phyloP scores from a whole-genome alignment of 2,888 invertebrate species.

The Dolichopus griseipennis region DNA sequence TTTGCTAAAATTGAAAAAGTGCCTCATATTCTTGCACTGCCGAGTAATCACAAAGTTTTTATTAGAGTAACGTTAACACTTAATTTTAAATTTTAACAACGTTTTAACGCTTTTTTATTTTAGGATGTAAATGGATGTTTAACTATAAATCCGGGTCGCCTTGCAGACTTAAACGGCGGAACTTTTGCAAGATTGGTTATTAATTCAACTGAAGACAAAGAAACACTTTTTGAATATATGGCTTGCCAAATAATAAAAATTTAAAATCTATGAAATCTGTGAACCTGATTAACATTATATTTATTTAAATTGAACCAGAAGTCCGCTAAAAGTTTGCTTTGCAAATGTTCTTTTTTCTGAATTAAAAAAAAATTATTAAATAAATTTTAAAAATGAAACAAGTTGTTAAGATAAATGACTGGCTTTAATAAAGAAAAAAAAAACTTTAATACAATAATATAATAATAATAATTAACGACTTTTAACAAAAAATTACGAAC shows the following conservation, averaged over 20 bases:
- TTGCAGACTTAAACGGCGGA: constrained; percentile 66
- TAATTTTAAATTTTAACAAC: constrained; percentile 10
- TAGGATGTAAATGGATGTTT: constrained; percentile 70
- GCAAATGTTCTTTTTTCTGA: no score
- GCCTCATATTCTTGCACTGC: constrained; percentile 76
- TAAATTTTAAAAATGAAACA: no score
- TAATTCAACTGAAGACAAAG: constrained; percentile 36
- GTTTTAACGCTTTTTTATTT: constrained; percentile 30
- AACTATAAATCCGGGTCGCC: constrained; percentile 76
- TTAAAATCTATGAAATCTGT: constrained; percentile 28
- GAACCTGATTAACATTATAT: no score
- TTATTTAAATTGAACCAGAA: no score
- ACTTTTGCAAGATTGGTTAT: constrained; percentile 65
- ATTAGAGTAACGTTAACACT: constrained; percentile 51
- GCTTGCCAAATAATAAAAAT: constrained; percentile 47
- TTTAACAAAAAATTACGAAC: no score
- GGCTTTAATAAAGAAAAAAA: no score
- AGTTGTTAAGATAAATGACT: no score
- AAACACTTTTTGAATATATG: constrained; percentile 39
- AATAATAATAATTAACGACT: no score
- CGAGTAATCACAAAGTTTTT: constrained; percentile 77
- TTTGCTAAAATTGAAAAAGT: constrained; percentile 61
- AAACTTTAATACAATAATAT: no score
- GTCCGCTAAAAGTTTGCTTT: no score
- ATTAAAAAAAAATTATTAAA: no score